phyloP scores from a whole-genome alignment of 2,797 vertebrate species.

The Pseudochirops cupreus region DNA sequence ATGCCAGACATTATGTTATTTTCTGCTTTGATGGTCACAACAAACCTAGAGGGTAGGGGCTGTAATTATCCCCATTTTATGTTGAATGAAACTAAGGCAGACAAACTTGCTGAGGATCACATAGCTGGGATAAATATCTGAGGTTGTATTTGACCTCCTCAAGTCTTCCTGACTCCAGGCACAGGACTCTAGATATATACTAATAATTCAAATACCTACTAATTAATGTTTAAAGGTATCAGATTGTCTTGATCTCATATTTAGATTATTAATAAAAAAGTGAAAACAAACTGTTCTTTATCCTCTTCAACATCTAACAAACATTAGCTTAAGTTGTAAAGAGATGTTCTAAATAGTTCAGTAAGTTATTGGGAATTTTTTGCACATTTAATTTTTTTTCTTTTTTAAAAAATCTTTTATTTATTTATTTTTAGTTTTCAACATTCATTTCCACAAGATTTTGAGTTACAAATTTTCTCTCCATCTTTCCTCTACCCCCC shows the following conservation, averaged over 20 bases:
- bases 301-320: neutral
- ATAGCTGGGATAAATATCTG: neutral
- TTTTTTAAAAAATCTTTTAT: too few relatives aligned
- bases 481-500: too few relatives aligned
- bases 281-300: constrained; percentile 10
- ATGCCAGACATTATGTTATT: neutral
- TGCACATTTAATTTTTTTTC: neutral
- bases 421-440: too few relatives aligned
- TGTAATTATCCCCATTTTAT: neutral
- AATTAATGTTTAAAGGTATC: neutral
- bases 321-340: constrained; percentile 27
- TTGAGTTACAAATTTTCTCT: too few relatives aligned
- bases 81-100: neutral
- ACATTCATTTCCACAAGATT: too few relatives aligned
- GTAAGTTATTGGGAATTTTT: constrained; percentile 1
- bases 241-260: neutral
- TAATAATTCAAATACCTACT: neutral
- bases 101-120: neutral
- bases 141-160: neutral
- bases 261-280: constrained; percentile 9
- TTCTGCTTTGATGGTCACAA: neutral
- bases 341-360: constrained; percentile 27
- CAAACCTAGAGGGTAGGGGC: neutral
- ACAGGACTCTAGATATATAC: neutral
- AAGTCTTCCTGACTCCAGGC: neutral